These are phyloP conservation scores for Proterorhinus semilunaris DNA, from an alignment of 2,113 vertebrate genomes.

Conservation along the genomic window DNA sequence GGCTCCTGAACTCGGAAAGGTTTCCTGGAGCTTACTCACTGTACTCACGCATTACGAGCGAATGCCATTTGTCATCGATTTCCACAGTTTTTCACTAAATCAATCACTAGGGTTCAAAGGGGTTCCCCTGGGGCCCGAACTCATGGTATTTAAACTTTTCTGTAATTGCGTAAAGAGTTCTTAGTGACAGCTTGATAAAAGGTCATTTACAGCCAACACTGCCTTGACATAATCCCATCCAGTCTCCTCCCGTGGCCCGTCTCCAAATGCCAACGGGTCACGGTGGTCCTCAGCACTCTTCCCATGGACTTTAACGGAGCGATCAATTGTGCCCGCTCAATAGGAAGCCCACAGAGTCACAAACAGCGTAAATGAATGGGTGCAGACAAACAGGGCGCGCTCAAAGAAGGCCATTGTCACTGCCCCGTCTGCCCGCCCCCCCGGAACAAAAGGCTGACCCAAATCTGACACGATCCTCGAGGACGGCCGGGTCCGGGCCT, in stretches of 20 bases:
- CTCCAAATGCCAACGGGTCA: slow-evolving; percentile 42
- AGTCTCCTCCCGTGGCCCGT: not conserved
- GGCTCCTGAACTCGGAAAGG: too few relatives aligned
- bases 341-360: slow-evolving; percentile 21
- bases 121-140: too few relatives aligned
- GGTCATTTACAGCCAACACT: not conserved
- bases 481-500: slow-evolving; percentile 27
- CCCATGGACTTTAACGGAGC: slow-evolving; percentile 23
- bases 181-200: not conserved
- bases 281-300: not conserved
- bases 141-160: too few relatives aligned
- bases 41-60: too few relatives aligned
- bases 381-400: slow-evolving; percentile 35
- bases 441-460: slow-evolving; percentile 68
- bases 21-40: too few relatives aligned
- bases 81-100: too few relatives aligned
- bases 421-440: slow-evolving; percentile 13
- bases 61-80: too few relatives aligned
- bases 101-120: too few relatives aligned
- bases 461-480: slow-evolving; percentile 57
- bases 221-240: slow-evolving; percentile 16
- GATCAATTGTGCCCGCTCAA: slow-evolving; percentile 46
- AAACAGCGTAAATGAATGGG: slow-evolving; percentile 13
- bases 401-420: slow-evolving; percentile 63
- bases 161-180: too few relatives aligned